Evolutionary conservation across 2,113 vertebrate species (phyloP), one percentile per base, ranked within the genome.

Genomic region (Bucco capensis): DNA sequence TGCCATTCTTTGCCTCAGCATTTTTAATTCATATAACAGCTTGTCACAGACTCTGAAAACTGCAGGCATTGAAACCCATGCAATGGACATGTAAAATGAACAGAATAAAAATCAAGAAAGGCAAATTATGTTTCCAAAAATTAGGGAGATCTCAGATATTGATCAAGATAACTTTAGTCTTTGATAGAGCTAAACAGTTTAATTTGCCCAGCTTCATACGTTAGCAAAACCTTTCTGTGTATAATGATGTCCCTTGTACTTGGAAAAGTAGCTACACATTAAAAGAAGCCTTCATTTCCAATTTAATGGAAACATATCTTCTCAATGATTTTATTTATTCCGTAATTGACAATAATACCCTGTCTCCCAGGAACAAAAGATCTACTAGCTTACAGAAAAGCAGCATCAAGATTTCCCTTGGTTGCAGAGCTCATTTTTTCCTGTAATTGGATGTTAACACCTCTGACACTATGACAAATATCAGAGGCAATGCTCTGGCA

Each of bases 401-500:
- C 33, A 75, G 17, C 24, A 50, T 49, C 21, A 19, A 3, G 30
- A 83, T 82, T 73, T 61, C 37, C 60, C 54, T 51, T 49, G 40
- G 21, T 64, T 61, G 42, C 57, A 82, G 62, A 80, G 64, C 64
- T 89, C 13, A n/a, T 87, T 91, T 95, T 89, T 88, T 46, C 58
- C 47, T 91, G 50, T 79, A 82, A 74, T 38, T 81, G 79, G 80
- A 66, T 89, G 83, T 95, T 95, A 92, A 80, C 88, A 83, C 54
- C 60, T 73, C 74, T 88, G 69, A 89, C 49, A 51, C 69, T 58
- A 8, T 76, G 79, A 70, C 46, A 65, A 76, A 83, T 78, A 74
- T 8, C 62, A 69, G 66, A 83, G 33, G 35, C 5, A 2, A 19
- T 0, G 0, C 49, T 33, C 87, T 95, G 94, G 89, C 93, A 85